Evolutionary conservation across 2,888 invertebrate species (phyloP).

Genomic region (Melanargia galathea): DNA sequence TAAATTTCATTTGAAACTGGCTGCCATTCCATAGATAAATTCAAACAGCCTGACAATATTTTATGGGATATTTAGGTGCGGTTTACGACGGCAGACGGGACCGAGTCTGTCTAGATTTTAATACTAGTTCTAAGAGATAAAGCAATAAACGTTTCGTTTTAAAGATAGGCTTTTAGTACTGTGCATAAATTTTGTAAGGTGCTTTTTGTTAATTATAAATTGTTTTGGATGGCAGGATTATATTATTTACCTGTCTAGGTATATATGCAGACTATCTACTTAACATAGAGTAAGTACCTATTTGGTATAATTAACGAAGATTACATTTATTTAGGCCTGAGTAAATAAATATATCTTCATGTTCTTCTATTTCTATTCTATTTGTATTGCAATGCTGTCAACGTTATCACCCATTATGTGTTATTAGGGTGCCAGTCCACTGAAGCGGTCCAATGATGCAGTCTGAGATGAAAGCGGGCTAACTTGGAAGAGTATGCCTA

Average conservation of each 20-base stretch:
- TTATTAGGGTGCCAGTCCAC: too few relatives aligned
- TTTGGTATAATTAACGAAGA: not conserved
- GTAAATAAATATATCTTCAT: too few relatives aligned
- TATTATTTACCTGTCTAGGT: slow-evolving; percentile 1
- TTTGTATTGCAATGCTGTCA: too few relatives aligned
- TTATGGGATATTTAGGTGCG: slow-evolving; percentile 79
- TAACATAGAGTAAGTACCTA: not conserved
- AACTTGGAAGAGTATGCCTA: too few relatives aligned
- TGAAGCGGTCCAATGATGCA: too few relatives aligned
- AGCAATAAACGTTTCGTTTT: slow-evolving; percentile 42
- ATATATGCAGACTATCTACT: not conserved
- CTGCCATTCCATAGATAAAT: slow-evolving; percentile 62
- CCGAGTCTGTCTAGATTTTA: slow-evolving; percentile 76
- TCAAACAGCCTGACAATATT: slow-evolving; percentile 80
- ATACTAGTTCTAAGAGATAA: slow-evolving; percentile 42
- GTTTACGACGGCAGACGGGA: slow-evolving; percentile 77
- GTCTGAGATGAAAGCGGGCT: too few relatives aligned
- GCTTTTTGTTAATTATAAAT: slow-evolving; percentile 24
- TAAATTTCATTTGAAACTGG: slow-evolving; percentile 41
- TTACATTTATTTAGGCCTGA: not conserved
- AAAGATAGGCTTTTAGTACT: slow-evolving; percentile 37
- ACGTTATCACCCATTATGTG: too few relatives aligned
- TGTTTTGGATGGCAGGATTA: slow-evolving; percentile 2
- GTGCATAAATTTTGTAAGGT: slow-evolving; percentile 35
- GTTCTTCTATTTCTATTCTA: too few relatives aligned